These are phyloP conservation scores for Taxidea taxus DNA, from an alignment of 2,113 vertebrate genomes.

Conservation along the genomic window DNA sequence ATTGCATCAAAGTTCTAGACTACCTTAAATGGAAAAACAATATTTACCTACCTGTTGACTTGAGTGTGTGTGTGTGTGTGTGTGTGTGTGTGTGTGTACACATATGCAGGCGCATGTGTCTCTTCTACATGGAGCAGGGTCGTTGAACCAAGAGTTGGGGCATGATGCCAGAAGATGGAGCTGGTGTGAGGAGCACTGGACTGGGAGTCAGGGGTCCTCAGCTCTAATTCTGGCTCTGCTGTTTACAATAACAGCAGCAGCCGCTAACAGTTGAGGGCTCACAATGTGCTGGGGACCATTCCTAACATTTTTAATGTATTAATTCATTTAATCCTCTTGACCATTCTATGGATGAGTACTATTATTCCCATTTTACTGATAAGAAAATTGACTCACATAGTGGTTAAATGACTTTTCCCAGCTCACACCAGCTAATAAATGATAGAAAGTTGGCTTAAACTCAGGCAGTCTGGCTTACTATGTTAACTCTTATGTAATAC, in stretches of 20 bases:
- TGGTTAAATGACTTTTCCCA: background rate
- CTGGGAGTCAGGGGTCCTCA: background rate
- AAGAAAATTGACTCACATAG: constrained; percentile 6
- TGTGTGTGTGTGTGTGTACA: background rate
- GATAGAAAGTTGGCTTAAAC: background rate
- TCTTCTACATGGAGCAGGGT: background rate
- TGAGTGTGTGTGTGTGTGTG: background rate
- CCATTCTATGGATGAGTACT: background rate
- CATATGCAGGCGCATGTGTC: background rate
- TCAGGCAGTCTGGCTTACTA: background rate
- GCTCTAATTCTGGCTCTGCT: background rate
- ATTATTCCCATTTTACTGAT: constrained; percentile 15
- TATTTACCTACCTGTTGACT: background rate
- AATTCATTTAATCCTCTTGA: constrained; percentile 17
- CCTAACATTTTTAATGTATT: background rate
- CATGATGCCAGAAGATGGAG: background rate
- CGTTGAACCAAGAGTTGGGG: background rate
- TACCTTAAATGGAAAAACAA: background rate
- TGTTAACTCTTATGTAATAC: background rate
- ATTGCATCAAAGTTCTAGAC: background rate
- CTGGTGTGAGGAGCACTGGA: background rate
- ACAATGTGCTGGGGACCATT: background rate
- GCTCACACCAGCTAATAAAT: constrained; percentile 4
- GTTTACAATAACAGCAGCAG: background rate
- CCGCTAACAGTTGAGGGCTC: background rate